These are phyloP conservation scores for Diarsia rubi DNA, from an alignment of 2,888 invertebrate species.

Conservation along the genomic window DNA sequence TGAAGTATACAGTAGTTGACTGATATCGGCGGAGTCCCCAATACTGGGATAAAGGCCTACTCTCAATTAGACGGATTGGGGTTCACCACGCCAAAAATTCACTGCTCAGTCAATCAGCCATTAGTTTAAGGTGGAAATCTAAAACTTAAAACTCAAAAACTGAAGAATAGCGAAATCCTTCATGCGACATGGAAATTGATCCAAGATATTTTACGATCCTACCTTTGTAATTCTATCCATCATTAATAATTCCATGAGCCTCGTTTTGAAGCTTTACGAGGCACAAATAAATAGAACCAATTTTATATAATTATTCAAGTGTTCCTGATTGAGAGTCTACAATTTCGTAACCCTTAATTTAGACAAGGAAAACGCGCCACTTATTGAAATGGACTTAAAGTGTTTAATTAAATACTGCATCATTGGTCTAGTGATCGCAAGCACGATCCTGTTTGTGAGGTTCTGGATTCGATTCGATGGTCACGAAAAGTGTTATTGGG, in stretches of 20 bases:
- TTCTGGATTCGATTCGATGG: too few species aligned
- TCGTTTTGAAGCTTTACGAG: neutral
- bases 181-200: neutral
- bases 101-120: neutral
- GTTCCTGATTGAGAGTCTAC: neutral
- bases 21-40: too few species aligned
- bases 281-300: conserved; percentile 3
- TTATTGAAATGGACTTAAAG: neutral
- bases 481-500: too few species aligned
- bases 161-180: neutral
- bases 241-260: conserved; percentile 5
- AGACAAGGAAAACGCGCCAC: neutral
- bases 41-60: too few species aligned
- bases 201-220: neutral
- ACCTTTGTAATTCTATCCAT: conserved; percentile 1
- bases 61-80: too few species aligned
- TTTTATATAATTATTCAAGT: conserved; percentile 11
- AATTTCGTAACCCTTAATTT: neutral
- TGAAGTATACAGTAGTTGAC: too few species aligned
- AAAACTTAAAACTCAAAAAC: neutral
- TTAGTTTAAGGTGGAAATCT: neutral
- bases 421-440: too few species aligned
- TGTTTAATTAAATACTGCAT: neutral
- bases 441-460: too few species aligned
- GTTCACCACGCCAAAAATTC: too few species aligned